A percentile compares a stretch with the other conserved stretches of the same genome.
phyloP scores from a whole-genome alignment of 2,888 invertebrate species.

The Sesia bembeciformis region DNA sequence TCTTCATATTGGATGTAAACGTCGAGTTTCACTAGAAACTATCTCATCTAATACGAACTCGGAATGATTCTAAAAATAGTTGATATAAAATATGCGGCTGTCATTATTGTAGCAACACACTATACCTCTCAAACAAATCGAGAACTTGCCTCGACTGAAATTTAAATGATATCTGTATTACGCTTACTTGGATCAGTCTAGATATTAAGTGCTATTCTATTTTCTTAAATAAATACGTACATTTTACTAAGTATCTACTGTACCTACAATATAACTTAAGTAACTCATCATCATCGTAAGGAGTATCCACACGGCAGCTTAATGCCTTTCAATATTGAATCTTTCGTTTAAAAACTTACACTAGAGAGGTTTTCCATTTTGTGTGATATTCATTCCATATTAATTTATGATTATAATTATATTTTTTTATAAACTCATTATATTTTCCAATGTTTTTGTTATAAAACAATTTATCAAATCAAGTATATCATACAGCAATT shows the following conservation, averaged over 20 bases:
- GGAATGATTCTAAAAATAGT: too few relatives aligned
- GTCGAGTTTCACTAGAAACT: not conserved
- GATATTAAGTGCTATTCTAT: conserved; percentile 70
- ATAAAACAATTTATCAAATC: conserved; percentile 18
- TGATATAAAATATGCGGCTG: not conserved
- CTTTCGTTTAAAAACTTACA: not conserved
- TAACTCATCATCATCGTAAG: conserved; percentile 21
- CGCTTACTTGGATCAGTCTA: conserved; percentile 73
- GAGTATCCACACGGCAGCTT: conserved; percentile 15
- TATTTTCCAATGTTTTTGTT: conserved; percentile 40
- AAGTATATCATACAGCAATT: conserved; percentile 47
- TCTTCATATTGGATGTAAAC: not conserved
- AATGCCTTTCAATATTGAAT: conserved; percentile 3
- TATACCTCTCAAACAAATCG: conserved; percentile 63
- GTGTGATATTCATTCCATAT: conserved; percentile 71
- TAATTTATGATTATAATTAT: conserved; percentile 32
- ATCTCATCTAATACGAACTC: too few relatives aligned
- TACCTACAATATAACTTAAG: conserved; percentile 39
- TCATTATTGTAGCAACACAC: conserved; percentile 1
- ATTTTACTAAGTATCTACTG: conserved; percentile 32
- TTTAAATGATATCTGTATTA: conserved; percentile 64
- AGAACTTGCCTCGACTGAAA: conserved; percentile 66
- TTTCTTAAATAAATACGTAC: conserved; percentile 67
- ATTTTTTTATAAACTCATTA: conserved; percentile 43
- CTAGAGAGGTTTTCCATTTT: conserved; percentile 56